Percentiles rank a stretch among this genome's conserved stretches.
Evolutionary conservation across 2,797 vertebrate genomes (phyloP).

Genomic region (Lindbergichthys nudifrons): DNA sequence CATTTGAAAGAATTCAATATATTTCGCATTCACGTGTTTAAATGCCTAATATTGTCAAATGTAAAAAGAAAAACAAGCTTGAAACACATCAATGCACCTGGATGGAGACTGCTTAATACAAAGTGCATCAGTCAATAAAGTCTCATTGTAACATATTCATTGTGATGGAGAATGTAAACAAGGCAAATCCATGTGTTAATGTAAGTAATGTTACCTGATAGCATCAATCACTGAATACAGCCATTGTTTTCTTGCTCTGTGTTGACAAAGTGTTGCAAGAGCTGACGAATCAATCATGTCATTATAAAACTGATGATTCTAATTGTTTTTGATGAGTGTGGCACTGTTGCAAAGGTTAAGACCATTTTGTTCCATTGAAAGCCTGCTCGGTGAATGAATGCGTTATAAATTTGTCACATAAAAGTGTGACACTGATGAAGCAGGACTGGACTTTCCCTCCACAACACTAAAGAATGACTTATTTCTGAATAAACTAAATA

Average conservation of each 20-base stretch:
- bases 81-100: conserved; percentile 29
- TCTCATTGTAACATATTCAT: conserved; percentile 58
- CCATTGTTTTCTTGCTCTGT: conserved; percentile 50
- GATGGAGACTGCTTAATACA: conserved; percentile 20
- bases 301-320: conserved; percentile 70
- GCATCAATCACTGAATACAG: conserved; percentile 62
- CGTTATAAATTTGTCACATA: conserved; percentile 42
- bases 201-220: conserved; percentile 63
- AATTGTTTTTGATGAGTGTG: conserved; percentile 77
- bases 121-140: conserved; percentile 49
- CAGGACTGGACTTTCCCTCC: conserved; percentile 17
- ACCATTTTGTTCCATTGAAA: conserved; percentile 51
- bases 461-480: conserved; percentile 26
- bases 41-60: conserved; percentile 13
- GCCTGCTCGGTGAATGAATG: conserved; percentile 12
- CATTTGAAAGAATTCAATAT: conserved; percentile 16
- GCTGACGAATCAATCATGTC: conserved; percentile 71
- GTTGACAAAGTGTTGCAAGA: conserved; percentile 65
- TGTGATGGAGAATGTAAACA: conserved; percentile 65
- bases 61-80: not conserved
- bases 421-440: conserved; percentile 49
- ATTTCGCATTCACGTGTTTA: not conserved
- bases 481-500: conserved; percentile 24
- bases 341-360: conserved; percentile 68
- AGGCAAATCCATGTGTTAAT: conserved; percentile 63